These are phyloP conservation scores for Dasypolia templi DNA, from an alignment of 2,888 invertebrate species.

Conservation along the genomic window DNA sequence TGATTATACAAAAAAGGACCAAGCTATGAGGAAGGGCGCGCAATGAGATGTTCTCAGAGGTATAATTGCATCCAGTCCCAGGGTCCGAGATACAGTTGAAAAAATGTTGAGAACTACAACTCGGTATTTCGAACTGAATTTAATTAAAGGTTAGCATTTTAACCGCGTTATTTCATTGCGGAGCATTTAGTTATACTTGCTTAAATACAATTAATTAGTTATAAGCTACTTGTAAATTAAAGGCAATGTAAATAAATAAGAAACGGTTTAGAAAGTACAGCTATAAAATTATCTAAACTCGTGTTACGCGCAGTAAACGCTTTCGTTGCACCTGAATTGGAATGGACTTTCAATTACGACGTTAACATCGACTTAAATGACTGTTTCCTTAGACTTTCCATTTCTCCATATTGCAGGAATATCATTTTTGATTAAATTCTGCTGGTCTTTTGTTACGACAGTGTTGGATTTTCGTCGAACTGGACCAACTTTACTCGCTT, in stretches of 20 bases:
- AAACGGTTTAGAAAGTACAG: slow-evolving; percentile 83
- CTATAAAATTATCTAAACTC: slow-evolving; percentile 80
- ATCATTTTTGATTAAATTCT: slow-evolving; percentile 37
- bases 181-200: background rate
- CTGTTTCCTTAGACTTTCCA: slow-evolving; percentile 68
- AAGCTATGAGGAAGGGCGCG: slow-evolving; percentile 76
- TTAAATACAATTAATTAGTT: slow-evolving; percentile 24
- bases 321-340: slow-evolving; percentile 81
- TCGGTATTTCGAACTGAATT: slow-evolving; percentile 4
- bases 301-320: slow-evolving; percentile 81
- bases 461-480: slow-evolving; percentile 18
- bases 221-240: slow-evolving; percentile 21
- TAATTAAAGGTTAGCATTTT: slow-evolving; percentile 9
- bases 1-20: slow-evolving; percentile 67
- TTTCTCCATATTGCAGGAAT: slow-evolving; percentile 52
- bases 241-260: slow-evolving; percentile 74
- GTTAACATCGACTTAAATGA: no score
- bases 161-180: background rate
- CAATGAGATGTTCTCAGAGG: slow-evolving; percentile 61
- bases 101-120: slow-evolving; percentile 26
- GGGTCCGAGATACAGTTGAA: slow-evolving; percentile 41
- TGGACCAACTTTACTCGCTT: slow-evolving; percentile 1
- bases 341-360: slow-evolving; percentile 80
- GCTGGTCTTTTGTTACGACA: slow-evolving; percentile 26
- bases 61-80: slow-evolving; percentile 60